Evolutionary conservation across 2,113 vertebrate species (phyloP), one percentile per base, ranked within the genome.

Genomic region (Mormoops blainvillei): DNA sequence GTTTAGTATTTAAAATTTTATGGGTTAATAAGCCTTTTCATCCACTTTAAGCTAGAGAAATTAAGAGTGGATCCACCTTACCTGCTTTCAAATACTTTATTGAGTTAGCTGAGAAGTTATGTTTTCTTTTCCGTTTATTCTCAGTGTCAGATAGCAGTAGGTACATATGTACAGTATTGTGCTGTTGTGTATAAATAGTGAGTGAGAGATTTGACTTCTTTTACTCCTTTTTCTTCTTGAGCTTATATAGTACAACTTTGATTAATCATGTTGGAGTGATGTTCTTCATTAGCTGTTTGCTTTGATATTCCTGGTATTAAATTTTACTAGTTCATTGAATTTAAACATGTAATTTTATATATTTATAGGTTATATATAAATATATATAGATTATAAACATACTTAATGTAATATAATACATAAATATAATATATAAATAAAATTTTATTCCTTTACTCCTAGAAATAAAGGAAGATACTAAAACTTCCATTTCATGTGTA

Each of bases 301-400:
- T 94, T 97, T 38, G 0, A 87, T 28, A 24, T 88, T 36, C 89
- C 68, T 82, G 52, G 18, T 91, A 43, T 94, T 90, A 26, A 94
- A 45, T 78, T 97, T 84, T 43, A 92, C 16, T 82, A 82, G 54
- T 87, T 95, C 36, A 86, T 50, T 85, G 0, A 8, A 95, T 95
- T 97, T 95, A 91, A 93, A 76, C 50, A 52, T 84, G 95, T 96
- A 63, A 19, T 93, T 81, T 26, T 91, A 83, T 52, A 43, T 74
- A 84, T 73, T 77, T 48, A 81, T 54, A 45, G 80, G 9, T 93
- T 97, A 61, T 61, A 61, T 61, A 61, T 61, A 61, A 28, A 13
- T 28, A 61, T 48, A 48, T 61, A 31, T 13, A 28, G 58, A 61
- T 61, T 31, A 61, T 61, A 61, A 12, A 61, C 26, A 61, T 28